Evolutionary conservation across 2,888 invertebrate species (phyloP).

Genomic region (Oxytorus armatus): DNA sequence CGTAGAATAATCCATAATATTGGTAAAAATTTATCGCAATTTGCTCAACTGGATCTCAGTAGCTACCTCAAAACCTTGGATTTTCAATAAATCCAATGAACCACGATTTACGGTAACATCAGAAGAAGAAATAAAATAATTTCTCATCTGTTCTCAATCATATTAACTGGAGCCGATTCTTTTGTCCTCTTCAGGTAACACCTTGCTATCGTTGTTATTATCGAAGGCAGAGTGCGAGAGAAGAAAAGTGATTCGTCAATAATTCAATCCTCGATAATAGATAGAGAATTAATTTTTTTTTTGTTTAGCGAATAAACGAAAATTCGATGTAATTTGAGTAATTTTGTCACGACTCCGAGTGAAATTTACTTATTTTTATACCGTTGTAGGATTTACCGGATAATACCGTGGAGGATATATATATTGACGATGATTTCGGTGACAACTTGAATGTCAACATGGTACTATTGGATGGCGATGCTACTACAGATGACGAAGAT

Average conservation of each 20-base stretch:
- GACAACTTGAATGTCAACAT: slow-evolving; percentile 78
- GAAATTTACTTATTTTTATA: slow-evolving; percentile 9
- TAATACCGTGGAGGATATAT: slow-evolving; percentile 77
- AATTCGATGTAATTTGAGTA: slow-evolving; percentile 8
- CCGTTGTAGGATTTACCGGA: slow-evolving; percentile 72
- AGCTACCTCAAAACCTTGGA: too few species aligned
- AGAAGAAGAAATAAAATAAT: background rate
- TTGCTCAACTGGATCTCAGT: too few species aligned
- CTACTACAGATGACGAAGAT: slow-evolving; percentile 70
- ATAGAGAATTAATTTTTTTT: background rate
- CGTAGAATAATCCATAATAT: too few species aligned
- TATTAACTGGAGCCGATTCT: slow-evolving; percentile 40
- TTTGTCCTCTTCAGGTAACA: slow-evolving; percentile 57
- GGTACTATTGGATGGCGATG: slow-evolving; percentile 74
- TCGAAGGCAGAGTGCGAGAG: slow-evolving; percentile 56
- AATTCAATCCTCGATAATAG: slow-evolving; percentile 46
- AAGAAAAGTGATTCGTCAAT: slow-evolving; percentile 48
- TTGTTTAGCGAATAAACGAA: background rate
- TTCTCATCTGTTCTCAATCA: too few species aligned
- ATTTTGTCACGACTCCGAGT: slow-evolving; percentile 10
- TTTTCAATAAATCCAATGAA: too few species aligned
- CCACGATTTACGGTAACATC: too few species aligned
- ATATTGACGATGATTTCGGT: slow-evolving; percentile 80
- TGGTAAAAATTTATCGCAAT: too few species aligned
- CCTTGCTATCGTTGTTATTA: slow-evolving; percentile 60